Base-by-base conservation (phyloP, 2,113 vertebrate species). In the Sarotherodon lohbergeri region DNA sequence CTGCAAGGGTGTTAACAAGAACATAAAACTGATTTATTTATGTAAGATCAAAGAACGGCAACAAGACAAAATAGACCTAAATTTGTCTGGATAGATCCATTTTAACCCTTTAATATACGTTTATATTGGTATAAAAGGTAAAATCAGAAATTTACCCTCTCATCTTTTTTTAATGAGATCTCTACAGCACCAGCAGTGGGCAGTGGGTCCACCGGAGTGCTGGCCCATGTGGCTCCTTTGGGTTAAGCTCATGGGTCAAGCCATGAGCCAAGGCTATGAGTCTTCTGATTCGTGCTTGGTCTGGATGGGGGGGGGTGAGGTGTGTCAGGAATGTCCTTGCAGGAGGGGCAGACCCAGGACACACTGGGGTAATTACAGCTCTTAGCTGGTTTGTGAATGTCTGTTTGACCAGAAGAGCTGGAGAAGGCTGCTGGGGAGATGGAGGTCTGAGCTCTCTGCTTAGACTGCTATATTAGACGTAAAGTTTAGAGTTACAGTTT, bases 121-220 rank as follows among this genome's bases (percentile, higher is more conserved):
- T 71, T 39, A 27, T 43, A 16, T 71, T 43, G 24, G n/a, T 2
- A 43, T 0, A 24, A 43, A 71, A 43, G 39, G n/a, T 43, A 9
- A 71, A 24, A 36, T 39, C 19, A 5, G 34, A 39, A 12, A 41
- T 43, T 12, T 19, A 12, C 10, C 11, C n/a, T 13, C 19, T 14
- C 4, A 2, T 27, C 8, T 10, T 27, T 6, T 46, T 27, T 73
- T 16, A 7, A 52, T 16, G 13, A 0, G 68, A 6, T 17, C 41
- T 10, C 16, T 2, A 46, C 2, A 1, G 2, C 5, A 2, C 1
- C 5, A 7, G 22, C 68, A 17, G 13, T 16, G 34, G 19, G 34
- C 4, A 2, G 10, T 22, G 66, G 39, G 39, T 73, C 68, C 68
- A 46, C 22, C 6, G 22, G 5, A 17, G 13, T 16, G 66, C 41